phyloP scores from a whole-genome alignment of 2,113 vertebrate species.

The Trematomus loennbergii region DNA sequence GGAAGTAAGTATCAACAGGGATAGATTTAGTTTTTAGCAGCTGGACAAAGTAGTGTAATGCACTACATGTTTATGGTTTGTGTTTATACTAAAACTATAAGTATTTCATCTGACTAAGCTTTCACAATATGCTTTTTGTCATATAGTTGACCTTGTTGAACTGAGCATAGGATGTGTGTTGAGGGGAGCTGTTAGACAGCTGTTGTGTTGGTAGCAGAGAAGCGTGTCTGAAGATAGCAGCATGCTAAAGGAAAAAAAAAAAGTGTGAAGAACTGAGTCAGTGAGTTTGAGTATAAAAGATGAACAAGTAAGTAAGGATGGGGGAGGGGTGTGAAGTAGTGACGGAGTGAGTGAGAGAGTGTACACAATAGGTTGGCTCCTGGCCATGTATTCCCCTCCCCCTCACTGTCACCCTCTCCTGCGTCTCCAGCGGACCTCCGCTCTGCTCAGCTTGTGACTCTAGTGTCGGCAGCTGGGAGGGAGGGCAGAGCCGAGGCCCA shows the following conservation, averaged over 20 bases:
- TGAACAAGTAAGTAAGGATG: constrained; percentile 70
- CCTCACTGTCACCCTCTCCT: constrained; percentile 77
- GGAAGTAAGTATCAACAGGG: background rate
- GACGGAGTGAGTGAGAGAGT: constrained; percentile 73
- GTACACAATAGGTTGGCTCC: constrained; percentile 84
- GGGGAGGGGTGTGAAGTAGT: constrained; percentile 79
- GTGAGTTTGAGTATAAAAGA: constrained; percentile 73
- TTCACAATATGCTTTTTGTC: background rate
- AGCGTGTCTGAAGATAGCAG: constrained; percentile 29
- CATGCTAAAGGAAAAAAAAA: constrained; percentile 14
- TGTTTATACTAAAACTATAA: background rate
- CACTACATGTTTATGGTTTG: background rate
- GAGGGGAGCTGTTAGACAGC: constrained; percentile 29
- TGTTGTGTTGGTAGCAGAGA: constrained; percentile 28
- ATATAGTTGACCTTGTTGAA: constrained; percentile 42
- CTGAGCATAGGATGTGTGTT: constrained; percentile 8
- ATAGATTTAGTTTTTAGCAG: background rate
- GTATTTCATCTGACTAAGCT: constrained; percentile 2
- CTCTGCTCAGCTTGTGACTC: constrained; percentile 75
- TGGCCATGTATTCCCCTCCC: constrained; percentile 81
- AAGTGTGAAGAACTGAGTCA: constrained; percentile 63
- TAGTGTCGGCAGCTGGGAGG: constrained; percentile 78
- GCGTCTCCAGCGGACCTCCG: constrained; percentile 76
- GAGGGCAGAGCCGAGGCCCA: constrained; percentile 75
- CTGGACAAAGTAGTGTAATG: background rate